Base-by-base conservation (phyloP, 2,888 invertebrate genomes). In the Chloroclysta siterata region DNA sequence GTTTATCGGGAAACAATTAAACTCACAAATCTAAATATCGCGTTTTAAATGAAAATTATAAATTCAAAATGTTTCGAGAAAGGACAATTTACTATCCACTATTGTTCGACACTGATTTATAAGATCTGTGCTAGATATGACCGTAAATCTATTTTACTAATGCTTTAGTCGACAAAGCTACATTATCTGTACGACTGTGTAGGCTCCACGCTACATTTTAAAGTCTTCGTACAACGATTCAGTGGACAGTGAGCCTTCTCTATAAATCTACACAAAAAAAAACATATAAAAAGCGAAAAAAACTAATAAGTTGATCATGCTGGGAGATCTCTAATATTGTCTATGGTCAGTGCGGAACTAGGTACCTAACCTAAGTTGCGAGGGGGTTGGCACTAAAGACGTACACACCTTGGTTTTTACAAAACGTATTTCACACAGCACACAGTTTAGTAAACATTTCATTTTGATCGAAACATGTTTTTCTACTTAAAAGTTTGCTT, bases 321-420 rank as follows among this genome's bases (percentile, higher is more conserved):
- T 41, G 39, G 56, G 53, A 50, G 46, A 46, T 46, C 17, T 46
- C 46, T 46, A 46, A 2, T 10, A 36, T 39, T 15, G 2, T 51
- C 55, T 44, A 46, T 41, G 66, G 50, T 52, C 28, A 13, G 66
- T 66, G 70, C 65, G 54, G 47, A 53, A 22, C 57, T 62, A 60
- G n/a, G n/a, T n/a, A 55, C 57, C 66, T 71, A 68, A 59, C 66
- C 66, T 64, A 70, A 42, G 39, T 70, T 70, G 70, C 68, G 46
- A 62, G 33, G 66, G 36, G 68, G 55, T 36, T 65, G 57, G 63
- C 71, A 57, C 66, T 68, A 70, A 39, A 65, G 48, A 62, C 68
- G 52, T 52, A 53, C 29, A 15, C 39, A 55, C 14, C n/a, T 15
- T 41, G 39, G 60, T 55, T 61, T 60, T 61, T 61, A 67, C 63